A percentile compares a stretch with the other conserved stretches of the same genome.
phyloP scores from a whole-genome alignment of 2,113 vertebrate genomes.

The Cyphomyrus plagiostoma region DNA sequence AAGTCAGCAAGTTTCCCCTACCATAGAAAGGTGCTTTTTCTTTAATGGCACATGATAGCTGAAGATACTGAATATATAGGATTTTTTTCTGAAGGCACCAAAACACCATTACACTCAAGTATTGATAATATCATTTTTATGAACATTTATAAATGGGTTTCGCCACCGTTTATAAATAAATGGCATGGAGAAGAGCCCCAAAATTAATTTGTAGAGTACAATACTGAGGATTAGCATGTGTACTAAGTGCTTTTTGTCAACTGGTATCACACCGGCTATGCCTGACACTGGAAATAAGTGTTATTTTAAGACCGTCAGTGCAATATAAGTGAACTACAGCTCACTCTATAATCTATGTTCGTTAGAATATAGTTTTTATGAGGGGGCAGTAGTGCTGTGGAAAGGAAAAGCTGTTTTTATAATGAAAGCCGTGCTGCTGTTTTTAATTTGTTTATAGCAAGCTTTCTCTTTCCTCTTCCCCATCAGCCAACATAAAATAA shows the following conservation, averaged over 20 bases:
- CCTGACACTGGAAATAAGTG: conserved; percentile 46
- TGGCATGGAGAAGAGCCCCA: conserved; percentile 32
- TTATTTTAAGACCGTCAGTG: conserved; percentile 42
- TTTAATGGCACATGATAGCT: background rate
- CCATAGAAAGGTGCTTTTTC: background rate
- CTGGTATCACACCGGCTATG: conserved; percentile 41
- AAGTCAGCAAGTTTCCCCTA: background rate
- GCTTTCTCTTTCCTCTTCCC: conserved; percentile 44
- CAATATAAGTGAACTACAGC: conserved; percentile 39
- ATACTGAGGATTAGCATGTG: conserved; percentile 58
- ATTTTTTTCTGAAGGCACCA: background rate
- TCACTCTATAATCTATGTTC: background rate
- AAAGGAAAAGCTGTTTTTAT: conserved; percentile 18
- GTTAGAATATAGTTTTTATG: background rate
- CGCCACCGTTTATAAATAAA: conserved; percentile 31
- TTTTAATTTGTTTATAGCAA: conserved; percentile 34
- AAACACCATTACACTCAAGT: conserved; percentile 24
- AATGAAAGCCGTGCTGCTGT: conserved; percentile 26
- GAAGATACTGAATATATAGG: background rate
- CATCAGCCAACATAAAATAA: no score
- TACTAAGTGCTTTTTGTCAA: conserved; percentile 54
- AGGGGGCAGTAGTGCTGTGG: conserved; percentile 17
- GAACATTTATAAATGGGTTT: conserved; percentile 33
- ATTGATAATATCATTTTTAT: conserved; percentile 22
- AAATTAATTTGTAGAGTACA: conserved; percentile 45